phyloP scores from a whole-genome alignment of 2,888 invertebrate species.

The Odontothrips loti region DNA sequence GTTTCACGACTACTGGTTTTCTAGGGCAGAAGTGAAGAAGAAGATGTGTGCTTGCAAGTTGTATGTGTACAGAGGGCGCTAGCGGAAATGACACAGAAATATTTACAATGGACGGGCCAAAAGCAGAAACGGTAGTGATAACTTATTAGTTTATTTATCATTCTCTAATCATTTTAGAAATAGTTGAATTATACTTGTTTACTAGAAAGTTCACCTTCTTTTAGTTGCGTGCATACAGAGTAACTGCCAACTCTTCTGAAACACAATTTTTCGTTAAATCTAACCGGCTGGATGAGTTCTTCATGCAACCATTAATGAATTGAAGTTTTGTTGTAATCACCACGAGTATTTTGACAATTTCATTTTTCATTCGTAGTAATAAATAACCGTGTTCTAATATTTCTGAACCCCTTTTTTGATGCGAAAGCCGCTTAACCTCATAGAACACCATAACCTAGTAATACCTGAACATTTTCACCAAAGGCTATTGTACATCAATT shows the following conservation, averaged over 20 bases:
- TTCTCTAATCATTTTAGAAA: not conserved
- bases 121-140: constrained; percentile 15
- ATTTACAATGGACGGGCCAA: constrained; percentile 25
- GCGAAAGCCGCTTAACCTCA: too few species aligned
- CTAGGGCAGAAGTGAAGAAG: not conserved
- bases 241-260: not conserved
- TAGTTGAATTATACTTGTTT: too few species aligned
- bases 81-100: constrained; percentile 28
- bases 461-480: not conserved
- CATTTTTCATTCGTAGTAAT: too few species aligned
- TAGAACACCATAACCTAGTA: not conserved
- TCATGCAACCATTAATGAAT: not conserved
- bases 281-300: not conserved
- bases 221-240: not conserved
- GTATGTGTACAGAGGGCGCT: not conserved
- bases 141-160: not conserved
- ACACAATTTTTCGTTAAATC: not conserved
- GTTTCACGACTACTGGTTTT: not conserved
- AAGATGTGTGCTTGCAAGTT: not conserved
- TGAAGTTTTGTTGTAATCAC: too few species aligned
- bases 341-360: too few species aligned
- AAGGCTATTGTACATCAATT: too few species aligned
- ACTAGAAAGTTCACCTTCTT: not conserved
- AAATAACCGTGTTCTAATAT: too few species aligned
- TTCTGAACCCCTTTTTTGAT: too few species aligned